phyloP scores from a whole-genome alignment of 1,140 invertebrate genomes.

The Lepidurus apus region DNA sequence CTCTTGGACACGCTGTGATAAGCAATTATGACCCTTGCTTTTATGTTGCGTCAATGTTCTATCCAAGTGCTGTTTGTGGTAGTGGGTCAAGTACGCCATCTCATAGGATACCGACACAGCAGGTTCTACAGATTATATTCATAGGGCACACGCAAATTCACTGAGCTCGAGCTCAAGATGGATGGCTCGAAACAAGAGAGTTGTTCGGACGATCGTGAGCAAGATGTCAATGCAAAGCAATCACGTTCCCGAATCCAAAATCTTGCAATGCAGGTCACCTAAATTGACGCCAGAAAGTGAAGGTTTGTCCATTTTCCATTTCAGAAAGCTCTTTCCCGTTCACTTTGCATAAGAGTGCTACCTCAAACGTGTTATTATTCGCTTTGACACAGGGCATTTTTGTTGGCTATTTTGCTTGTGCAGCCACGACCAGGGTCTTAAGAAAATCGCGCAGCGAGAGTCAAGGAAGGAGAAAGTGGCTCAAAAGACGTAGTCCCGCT shows the following conservation, averaged over 20 bases:
- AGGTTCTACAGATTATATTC: background rate
- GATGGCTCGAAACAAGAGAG: background rate
- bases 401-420: background rate
- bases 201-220: background rate
- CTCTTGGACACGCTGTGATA: no score
- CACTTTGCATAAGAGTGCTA: background rate
- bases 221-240: no score
- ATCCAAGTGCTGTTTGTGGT: background rate
- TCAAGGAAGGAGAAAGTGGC: constrained; percentile 4
- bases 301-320: background rate
- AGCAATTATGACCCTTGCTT: no score
- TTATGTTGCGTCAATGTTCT: background rate
- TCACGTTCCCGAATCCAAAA: background rate
- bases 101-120: background rate
- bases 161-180: background rate
- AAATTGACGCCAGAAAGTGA: background rate
- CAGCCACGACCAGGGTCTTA: background rate
- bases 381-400: background rate
- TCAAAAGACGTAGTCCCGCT: background rate
- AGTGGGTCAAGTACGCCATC: background rate
- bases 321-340: background rate
- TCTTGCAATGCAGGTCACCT: constrained; percentile 1
- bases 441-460: background rate
- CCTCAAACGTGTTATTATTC: background rate
- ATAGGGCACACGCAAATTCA: background rate